Base-by-base conservation (phyloP, 2,797 vertebrate genomes). In the Scyliorhinus canicula region DNA sequence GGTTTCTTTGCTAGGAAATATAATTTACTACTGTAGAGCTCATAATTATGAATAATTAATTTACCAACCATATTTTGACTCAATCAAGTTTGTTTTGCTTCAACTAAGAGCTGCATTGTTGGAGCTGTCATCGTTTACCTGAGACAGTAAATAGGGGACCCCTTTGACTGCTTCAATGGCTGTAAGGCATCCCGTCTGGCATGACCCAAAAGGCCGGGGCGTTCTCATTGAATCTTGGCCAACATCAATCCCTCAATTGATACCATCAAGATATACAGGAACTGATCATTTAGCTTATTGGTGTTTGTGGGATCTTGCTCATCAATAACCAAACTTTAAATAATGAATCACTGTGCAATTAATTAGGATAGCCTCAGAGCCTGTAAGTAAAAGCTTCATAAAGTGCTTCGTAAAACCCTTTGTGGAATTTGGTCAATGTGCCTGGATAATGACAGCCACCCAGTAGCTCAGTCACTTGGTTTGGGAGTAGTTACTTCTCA, bases 1-100 rank as follows among this genome's bases (percentile, higher is more conserved):
- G 47, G 67, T 94, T 55, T 94, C 93, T 94, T 94, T 74, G 93
- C 93, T 55, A 94, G 55, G 52, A 94, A 74, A 94, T 52, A 19
- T 94, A 74, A 94, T 94, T 74, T 94, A 74, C 67, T 55, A 47
- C 35, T 9, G 6, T 74, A 74, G 28, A 94, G 93, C 44, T n/a
- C 50, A 94, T 94, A 94, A 94, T 94, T 71, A 16, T 50, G 69
- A 94, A 65, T 4, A 69, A 55, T 74, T 47, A 94, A 94, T 94
- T 94, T 35, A 94, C 67, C 31, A 94, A 94, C 31, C 67, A 71
- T 74, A 31, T 21, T 35, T 50, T 94, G 65, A 65, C 93, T 74
- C 28, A 52, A 50, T 14, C 50, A 44, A 74, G 69, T 71, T 94
- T 50, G 31, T 52, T 74, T 94, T 94, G 4, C 28, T 44, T 71